Base-by-base conservation (phyloP, 2,797 vertebrate species). In the Crocodylus rhombifer region DNA sequence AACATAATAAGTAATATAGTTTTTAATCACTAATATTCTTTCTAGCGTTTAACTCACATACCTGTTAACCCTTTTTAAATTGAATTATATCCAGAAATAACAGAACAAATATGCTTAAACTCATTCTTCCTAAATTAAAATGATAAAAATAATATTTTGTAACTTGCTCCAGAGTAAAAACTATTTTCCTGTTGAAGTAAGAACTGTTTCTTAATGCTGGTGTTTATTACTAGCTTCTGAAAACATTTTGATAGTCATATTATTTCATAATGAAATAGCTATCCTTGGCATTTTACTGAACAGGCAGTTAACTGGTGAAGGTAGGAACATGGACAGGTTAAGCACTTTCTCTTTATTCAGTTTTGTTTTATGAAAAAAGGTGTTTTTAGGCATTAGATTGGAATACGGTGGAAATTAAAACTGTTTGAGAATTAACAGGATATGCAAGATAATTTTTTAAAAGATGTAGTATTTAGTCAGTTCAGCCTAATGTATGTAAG, bases 211-310 rank as follows among this genome's bases (percentile, higher is more conserved):
- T 6, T 89, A n/a, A 84, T 26, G 6, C 36, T 84, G 42, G 2
- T n/a, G 74, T 30, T 85, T 18, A 63, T 82, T 56, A 18, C 15
- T 26, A 73, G 56, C 57, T 11, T 73, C 57, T 86, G 63, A 79
- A 80, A 86, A 80, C 36, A 61, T 42, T 69, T 77, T 73, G 36
- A 67, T 80, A 71, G 71, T 88, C 88, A 77, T 80, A 61, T 36
- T 77, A n/a, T 82, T 80, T 82, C 76, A 89, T 67, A 33, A 33
- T 28, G 55, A n/a, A 57, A 25, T 65, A 25, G 33, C 51, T 36
- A 78, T 62, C 78, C 30, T 87, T 93, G 6, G 81, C 89, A 88
- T 90, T 82, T 91, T 89, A 69, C 90, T 93, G 84, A 91, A 75
- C 74, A 61, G 64, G 4, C 23, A 83, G 4, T 25, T 11, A 14